Evolutionary conservation across 2,797 vertebrate species (phyloP).

Genomic region (Enteromius anoplus): DNA sequence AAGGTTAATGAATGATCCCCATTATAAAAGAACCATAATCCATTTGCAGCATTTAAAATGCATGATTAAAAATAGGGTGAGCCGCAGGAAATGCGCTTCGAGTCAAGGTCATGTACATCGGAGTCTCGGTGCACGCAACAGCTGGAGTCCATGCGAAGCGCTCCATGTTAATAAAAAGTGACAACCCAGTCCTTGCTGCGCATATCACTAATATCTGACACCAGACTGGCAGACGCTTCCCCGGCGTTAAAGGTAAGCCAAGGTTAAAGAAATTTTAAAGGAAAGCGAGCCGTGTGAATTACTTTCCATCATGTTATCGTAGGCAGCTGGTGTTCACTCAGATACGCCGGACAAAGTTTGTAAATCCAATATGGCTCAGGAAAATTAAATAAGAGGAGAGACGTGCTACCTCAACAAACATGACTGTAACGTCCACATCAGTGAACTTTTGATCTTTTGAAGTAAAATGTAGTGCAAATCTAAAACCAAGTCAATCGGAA

Average conservation of each 20-base stretch:
- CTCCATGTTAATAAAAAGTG: constrained; percentile 85
- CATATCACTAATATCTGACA: constrained; percentile 83
- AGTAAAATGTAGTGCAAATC: constrained; percentile 59
- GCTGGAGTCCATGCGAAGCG: constrained; percentile 91
- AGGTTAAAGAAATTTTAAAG: constrained; percentile 83
- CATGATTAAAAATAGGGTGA: constrained; percentile 78
- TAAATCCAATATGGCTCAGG: constrained; percentile 77
- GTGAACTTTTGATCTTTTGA: constrained; percentile 53
- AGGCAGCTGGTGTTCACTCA: constrained; percentile 73
- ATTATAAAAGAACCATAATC: constrained; percentile 75
- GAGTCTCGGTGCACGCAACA: constrained; percentile 88
- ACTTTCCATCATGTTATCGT: constrained; percentile 80
- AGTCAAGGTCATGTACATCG: constrained; percentile 92
- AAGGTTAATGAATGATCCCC: constrained; percentile 73
- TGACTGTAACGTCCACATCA: constrained; percentile 62
- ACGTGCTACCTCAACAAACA: constrained; percentile 73
- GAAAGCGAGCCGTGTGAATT: constrained; percentile 76
- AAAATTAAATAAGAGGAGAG: constrained; percentile 79
- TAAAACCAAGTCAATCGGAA: too few species aligned
- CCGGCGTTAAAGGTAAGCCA: constrained; percentile 80
- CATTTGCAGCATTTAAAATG: constrained; percentile 80
- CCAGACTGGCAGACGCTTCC: constrained; percentile 80
- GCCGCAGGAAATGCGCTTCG: constrained; percentile 75
- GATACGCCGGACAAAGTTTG: constrained; percentile 74
- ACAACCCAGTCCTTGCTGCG: constrained; percentile 79